Evolutionary conservation across 1,140 invertebrate species (phyloP), one percentile per base, ranked within the genome.

Genomic region (Triops longicaudatus): DNA sequence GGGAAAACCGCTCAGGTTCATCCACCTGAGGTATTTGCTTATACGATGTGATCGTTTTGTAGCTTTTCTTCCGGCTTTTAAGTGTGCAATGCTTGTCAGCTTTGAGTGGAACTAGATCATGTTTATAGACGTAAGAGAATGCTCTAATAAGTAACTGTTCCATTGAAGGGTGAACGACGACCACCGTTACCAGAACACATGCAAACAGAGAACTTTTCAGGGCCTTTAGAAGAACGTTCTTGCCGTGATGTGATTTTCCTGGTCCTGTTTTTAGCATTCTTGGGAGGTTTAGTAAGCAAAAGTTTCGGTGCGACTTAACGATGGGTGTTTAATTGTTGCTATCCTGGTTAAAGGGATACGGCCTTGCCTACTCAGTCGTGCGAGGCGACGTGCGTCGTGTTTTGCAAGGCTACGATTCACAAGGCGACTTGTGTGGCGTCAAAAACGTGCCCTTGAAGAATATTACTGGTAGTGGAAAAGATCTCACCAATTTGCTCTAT

Each of bases 401-500:
- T 14, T 81, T 90, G 43, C 87, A 90, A 82, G 90, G 90, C 11
- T 89, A 88, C 78, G 90, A 91, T 80, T 87, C 89, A 80, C 90
- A 88, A 81, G 90, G 87, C 3, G 89, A 91, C 80, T 83, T 91
- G 73, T 92, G 91, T 81, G 89, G 90, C 7, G 84, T 83, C 72
- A 79, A 84, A 28, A 86, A 87, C 78, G 86, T 84, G 10, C 26
- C 74, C 0, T 80, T 81, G n/a, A 80, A 83, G 14, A 72, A 80
- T 63, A 83, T 83, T 28, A 77, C 77, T n/a, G 85, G 87, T 77
- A 86, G 85, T 78, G 86, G 86, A 43, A 81, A 80, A 37, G 85
- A 90, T 79, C 85, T 85, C 80, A 85, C 82, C 9, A 78, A 80
- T 0, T 81, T 85, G 77, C 82, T 82, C 87, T 89, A 82, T 85